Base-by-base conservation (phyloP, 2,113 vertebrate species). In the Ivindomyrus marchei region DNA sequence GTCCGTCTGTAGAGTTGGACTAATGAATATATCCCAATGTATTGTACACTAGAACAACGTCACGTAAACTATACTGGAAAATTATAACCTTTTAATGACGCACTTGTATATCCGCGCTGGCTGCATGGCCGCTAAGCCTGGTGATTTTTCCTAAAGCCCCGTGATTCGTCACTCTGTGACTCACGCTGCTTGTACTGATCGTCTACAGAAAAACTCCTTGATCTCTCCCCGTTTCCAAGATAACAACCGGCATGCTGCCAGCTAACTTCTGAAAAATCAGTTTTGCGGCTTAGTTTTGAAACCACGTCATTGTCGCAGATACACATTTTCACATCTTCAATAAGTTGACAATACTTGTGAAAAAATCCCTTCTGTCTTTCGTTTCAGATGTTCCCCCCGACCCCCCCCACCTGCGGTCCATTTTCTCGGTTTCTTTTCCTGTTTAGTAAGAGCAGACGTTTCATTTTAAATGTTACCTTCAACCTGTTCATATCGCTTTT, bases 361-460 rank as follows among this genome's bases (percentile, higher is more conserved):
- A 87, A 80, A 86, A 87, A 87, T 53, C 85, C 85, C 85, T 52
- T 87, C 85, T 53, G n/a, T 53, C 49, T 52, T 87, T 87, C 50
- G 50, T 31, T 87, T 87, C 85, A 87, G 24, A 87, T 31, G 27
- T 27, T 24, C 24, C 46, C 84, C 85, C 31, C 5, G 15, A 15
- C 24, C 19, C 27, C 49, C 50, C 36, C 36, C 50, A 10, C 31
- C n/a, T 87, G 85, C 31, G 85, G 85, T 87, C 13, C 2, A 36
- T 87, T 46, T 36, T 87, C n/a, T 87, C 46, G 85, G 49, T 87
- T 87, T 87, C 85, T 56, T 56, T 87, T 87, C 85, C 85, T 87
- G 85, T 87, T 87, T 56, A n/a, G 47, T 53, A 56, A 49, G 85
- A 87, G 17, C 85, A n/a, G 39, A 86, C 45, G 74, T 80, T 80